Evolutionary conservation across 2,797 vertebrate species (phyloP).

Genomic region (Falco berigora): DNA sequence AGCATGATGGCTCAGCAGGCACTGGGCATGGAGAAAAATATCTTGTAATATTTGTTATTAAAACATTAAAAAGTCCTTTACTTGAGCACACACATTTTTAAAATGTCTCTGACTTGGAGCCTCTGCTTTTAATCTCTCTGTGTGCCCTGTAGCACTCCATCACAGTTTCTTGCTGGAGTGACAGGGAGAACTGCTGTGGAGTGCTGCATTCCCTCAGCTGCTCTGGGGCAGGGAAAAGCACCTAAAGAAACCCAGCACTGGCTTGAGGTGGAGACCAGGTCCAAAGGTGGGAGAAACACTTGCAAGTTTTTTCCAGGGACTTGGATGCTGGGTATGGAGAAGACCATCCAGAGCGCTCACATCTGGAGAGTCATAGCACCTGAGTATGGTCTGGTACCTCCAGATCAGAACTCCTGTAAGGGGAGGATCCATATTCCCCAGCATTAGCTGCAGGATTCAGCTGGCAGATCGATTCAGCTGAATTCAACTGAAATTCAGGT

Average conservation of each 20-base stretch:
- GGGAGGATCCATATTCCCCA: neutral
- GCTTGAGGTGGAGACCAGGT: neutral
- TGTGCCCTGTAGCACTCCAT: neutral
- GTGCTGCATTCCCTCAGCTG: neutral
- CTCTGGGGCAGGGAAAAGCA: neutral
- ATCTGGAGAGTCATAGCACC: neutral
- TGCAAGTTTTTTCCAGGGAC: neutral
- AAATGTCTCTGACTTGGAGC: neutral
- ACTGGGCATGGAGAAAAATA: conserved; percentile 60
- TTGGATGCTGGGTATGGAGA: neutral
- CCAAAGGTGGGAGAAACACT: neutral
- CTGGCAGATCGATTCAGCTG: neutral
- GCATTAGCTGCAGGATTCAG: neutral
- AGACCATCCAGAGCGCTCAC: neutral
- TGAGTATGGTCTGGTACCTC: neutral
- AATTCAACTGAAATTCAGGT: neutral
- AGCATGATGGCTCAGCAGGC: conserved; percentile 67
- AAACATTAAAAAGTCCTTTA: conserved; percentile 70
- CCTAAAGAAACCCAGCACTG: neutral
- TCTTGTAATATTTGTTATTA: conserved; percentile 71
- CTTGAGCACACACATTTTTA: conserved; percentile 55
- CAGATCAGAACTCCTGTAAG: neutral
- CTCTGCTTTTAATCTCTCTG: neutral
- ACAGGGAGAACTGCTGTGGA: neutral
- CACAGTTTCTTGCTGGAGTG: neutral